Evolutionary conservation across 2,113 vertebrate genomes (phyloP).

Genomic region (Lycaon pictus): DNA sequence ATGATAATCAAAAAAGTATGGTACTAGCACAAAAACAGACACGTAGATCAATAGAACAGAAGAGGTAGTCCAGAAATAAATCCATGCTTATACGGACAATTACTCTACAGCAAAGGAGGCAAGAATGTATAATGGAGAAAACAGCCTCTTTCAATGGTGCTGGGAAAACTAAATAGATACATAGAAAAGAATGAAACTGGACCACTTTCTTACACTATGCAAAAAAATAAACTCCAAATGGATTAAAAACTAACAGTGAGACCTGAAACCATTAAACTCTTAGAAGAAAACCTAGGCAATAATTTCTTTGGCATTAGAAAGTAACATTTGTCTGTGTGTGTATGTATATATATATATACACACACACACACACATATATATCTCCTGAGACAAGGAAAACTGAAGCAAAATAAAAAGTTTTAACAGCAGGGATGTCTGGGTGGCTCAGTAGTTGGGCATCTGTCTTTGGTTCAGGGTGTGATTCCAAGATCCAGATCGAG

Average conservation of each 20-base stretch:
- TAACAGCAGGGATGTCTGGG: no score
- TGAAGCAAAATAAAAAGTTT: not conserved
- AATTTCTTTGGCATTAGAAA: not conserved
- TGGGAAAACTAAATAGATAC: not conserved
- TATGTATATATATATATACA: no score
- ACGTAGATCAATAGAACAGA: not conserved
- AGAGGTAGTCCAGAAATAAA: not conserved
- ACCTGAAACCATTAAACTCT: not conserved
- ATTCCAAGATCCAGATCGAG: no score
- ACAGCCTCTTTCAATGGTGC: not conserved
- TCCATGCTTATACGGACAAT: not conserved
- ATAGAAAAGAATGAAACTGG: not conserved
- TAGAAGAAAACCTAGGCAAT: not conserved
- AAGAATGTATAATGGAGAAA: not conserved
- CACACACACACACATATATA: no score
- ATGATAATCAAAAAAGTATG: not conserved
- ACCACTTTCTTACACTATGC: no score
- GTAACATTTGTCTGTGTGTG: not conserved
- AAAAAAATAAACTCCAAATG: not conserved
- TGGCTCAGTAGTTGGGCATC: no score
- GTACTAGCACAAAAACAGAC: not conserved
- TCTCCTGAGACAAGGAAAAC: not conserved
- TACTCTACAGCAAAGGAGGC: not conserved
- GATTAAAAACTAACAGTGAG: not conserved
- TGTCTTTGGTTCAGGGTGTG: no score